Percentiles rank a stretch among this genome's conserved stretches.
Evolutionary conservation across 2,888 invertebrate genomes (phyloP).

Genomic region (Epinotia demarniana): DNA sequence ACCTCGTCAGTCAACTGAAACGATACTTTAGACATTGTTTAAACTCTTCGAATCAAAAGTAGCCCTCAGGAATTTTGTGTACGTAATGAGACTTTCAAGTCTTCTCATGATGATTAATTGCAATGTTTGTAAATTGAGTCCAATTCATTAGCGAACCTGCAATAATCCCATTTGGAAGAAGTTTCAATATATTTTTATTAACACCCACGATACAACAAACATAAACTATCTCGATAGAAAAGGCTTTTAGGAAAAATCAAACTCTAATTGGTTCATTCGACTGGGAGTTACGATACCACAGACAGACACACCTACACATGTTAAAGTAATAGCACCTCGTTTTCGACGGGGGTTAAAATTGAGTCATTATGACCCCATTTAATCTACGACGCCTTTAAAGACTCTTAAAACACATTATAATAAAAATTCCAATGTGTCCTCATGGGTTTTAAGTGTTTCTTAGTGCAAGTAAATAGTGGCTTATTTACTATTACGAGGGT

Average conservation of each 20-base stretch:
- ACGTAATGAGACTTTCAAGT: not conserved
- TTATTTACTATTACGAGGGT: not conserved
- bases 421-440: not conserved
- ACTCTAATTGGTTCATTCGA: no score
- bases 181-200: no score
- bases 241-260: no score
- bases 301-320: no score
- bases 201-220: no score
- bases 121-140: not conserved
- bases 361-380: not conserved
- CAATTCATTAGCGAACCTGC: not conserved
- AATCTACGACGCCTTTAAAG: not conserved
- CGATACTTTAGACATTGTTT: conserved; percentile 13
- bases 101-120: conserved; percentile 11
- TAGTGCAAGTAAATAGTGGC: not conserved
- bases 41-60: not conserved
- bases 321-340: no score
- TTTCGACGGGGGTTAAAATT: no score
- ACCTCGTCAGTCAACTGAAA: conserved; percentile 41
- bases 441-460: conserved; percentile 1
- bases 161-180: not conserved
- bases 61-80: not conserved
- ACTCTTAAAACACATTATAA: not conserved
- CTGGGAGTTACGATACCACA: no score
- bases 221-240: no score